phyloP scores from a whole-genome alignment of 1,140 invertebrate genomes.

The Bombus impatiens region DNA sequence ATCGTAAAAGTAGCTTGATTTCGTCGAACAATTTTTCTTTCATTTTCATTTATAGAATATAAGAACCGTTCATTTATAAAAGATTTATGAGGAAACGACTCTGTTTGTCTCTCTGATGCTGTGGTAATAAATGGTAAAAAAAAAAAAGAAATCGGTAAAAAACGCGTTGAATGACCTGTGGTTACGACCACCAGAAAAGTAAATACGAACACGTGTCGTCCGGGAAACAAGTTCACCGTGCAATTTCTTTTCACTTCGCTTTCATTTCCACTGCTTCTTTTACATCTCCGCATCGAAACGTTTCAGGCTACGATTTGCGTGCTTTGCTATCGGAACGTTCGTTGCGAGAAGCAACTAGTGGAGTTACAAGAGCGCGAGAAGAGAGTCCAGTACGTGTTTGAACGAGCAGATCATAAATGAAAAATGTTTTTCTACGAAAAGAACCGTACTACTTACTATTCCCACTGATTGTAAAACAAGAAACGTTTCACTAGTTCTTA shows the following conservation, averaged over 20 bases:
- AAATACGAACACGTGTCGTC: not conserved
- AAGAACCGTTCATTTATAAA: not conserved
- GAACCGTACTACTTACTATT: no score
- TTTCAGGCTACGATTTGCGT: not conserved
- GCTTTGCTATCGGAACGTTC: not conserved
- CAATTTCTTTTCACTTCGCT: not conserved
- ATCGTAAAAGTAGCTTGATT: not conserved
- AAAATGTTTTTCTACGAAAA: not conserved
- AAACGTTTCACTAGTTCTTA: not conserved
- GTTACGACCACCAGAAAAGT: not conserved
- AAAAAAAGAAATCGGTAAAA: not conserved
- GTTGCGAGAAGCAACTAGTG: not conserved
- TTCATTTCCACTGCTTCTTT: not conserved
- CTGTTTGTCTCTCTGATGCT: not conserved
- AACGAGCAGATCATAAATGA: not conserved
- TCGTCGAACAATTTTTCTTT: not conserved
- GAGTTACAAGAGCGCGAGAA: not conserved
- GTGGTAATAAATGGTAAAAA: not conserved
- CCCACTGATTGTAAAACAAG: not conserved
- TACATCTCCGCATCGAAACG: not conserved
- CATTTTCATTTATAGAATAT: no score
- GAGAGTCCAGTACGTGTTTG: not conserved
- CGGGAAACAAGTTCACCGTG: not conserved
- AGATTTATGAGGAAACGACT: not conserved
- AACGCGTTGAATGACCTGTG: not conserved